Conservation (phyloP, 2,888 invertebrate species). For the Xestobium rufovillosum region DNA sequence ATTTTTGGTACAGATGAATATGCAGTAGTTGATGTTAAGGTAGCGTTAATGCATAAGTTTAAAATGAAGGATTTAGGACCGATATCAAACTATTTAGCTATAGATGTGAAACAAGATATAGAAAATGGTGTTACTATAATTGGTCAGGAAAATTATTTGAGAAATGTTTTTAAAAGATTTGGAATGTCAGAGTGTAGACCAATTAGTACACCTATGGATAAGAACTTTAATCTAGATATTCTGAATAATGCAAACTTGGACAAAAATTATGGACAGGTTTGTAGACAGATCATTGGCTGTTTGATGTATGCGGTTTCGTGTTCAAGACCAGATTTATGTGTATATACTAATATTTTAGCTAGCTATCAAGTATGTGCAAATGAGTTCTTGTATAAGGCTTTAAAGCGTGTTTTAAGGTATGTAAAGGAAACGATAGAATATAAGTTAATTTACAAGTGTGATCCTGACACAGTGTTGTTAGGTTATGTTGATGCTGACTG, state of each 20-base stretch:
- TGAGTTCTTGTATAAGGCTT: slow-evolving; percentile 9
- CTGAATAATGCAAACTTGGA: slow-evolving; percentile 1
- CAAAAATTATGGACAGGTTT: slow-evolving; percentile 5
- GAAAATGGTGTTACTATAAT: slow-evolving; percentile 9
- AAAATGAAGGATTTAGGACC: slow-evolving; percentile 18
- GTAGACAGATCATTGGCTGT: slow-evolving; percentile 15
- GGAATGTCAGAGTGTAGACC: slow-evolving; percentile 11
- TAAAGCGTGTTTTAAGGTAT: slow-evolving; percentile 17
- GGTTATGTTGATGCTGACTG: slow-evolving; percentile 18
- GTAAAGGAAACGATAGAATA: slow-evolving; percentile 18
- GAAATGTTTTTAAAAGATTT: slow-evolving; percentile 12
- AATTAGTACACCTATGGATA: slow-evolving; percentile 15
- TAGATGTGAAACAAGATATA: slow-evolving; percentile 14
- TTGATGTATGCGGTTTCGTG: slow-evolving; percentile 15
- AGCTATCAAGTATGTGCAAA: slow-evolving; percentile 11
- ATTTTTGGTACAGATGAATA: slow-evolving; percentile 12
- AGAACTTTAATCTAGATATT: slow-evolving; percentile 11
- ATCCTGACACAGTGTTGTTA: slow-evolving; percentile 6
- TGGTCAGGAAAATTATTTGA: slow-evolving; percentile 15
- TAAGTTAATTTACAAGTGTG: slow-evolving; percentile 14
- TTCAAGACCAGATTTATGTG: slow-evolving; percentile 17
- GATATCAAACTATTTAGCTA: slow-evolving; percentile 14
- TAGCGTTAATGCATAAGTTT: slow-evolving; percentile 11
- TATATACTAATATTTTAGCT: slow-evolving; percentile 5
- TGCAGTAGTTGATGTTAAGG: slow-evolving; percentile 14